Conservation (phyloP, 37 sponge, comb jelly and placozoan genomes). For the Ianthella basta region DNA sequence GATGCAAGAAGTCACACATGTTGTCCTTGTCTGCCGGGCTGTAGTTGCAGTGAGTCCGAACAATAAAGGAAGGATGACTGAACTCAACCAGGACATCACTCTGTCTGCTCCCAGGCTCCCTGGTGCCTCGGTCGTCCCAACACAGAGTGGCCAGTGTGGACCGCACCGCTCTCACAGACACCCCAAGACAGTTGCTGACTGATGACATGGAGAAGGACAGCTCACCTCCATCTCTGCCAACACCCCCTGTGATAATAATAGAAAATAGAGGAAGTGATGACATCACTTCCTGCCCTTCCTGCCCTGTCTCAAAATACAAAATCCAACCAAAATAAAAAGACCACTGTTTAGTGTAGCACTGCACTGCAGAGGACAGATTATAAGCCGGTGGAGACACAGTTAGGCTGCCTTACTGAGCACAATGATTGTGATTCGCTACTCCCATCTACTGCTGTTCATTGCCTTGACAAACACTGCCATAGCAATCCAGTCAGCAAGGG, state of each 20-base stretch:
- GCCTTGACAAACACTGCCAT: too few species aligned
- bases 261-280: too few species aligned
- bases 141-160: constrained; percentile 65
- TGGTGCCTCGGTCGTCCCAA: constrained; percentile 57
- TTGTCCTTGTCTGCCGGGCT: constrained; percentile 66
- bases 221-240: constrained; percentile 22
- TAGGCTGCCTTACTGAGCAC: too few species aligned
- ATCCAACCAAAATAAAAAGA: too few species aligned
- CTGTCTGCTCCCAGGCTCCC: constrained; percentile 30
- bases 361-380: too few species aligned
- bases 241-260: constrained; percentile 3
- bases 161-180: constrained; percentile 67
- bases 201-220: constrained; percentile 51
- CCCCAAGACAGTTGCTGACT: constrained; percentile 74
- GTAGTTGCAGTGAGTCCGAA: constrained; percentile 62
- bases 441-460: too few species aligned
- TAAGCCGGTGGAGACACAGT: too few species aligned
- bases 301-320: too few species aligned
- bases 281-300: too few species aligned
- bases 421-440: too few species aligned
- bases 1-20: constrained; percentile 61
- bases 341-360: too few species aligned
- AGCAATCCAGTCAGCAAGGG: too few species aligned
- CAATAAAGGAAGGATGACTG: constrained; percentile 66
- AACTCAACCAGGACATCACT: constrained; percentile 77